Evolutionary conservation across 1,140 invertebrate species (phyloP), one percentile per base, ranked within the genome.

Genomic region (Cydia splendana): DNA sequence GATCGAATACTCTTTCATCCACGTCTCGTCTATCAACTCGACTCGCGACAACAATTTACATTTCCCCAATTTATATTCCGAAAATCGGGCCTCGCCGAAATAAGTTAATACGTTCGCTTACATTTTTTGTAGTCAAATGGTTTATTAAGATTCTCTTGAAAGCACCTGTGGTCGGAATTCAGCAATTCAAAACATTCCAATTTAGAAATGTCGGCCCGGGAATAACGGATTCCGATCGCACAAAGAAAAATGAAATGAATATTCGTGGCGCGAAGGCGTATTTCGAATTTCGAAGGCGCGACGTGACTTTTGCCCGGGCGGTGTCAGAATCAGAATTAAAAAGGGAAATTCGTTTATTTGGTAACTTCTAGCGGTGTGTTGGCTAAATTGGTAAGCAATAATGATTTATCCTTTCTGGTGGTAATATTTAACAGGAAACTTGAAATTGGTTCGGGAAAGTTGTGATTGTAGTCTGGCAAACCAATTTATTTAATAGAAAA

Each of bases 161-260:
- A 62, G 79, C 81, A 82, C 79, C 79, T 81, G 79, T 75, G 69
- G 57, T 76, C 74, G 77, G 75, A 57, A 79, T 81, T 78, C 76
- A 79, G 77, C 77, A 78, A 81, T 82, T 78, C 76, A 79, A 81
- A 82, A 82, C 77, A 81, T 82, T 81, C 77, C 67, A 82, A 81
- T 82, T 82, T 79, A 73, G 78, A 78, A 71, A 71, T 48, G 77
- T 78, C 67, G 73, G 71, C 76, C 42, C 20, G 57, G 67, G 77
- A 79, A 79, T 77, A 81, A 78, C 51, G 51, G 15, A 18, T 76
- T 62, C 53, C 34, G 67, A 71, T 42, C 45, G 38, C 79, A 78
- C 76, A 82, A 82, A 80, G 79, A 82, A 80, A 77, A 65, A 79
- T 79, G 78, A 79, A 80, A 80, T 82, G 78, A 82, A 82, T 80